These are phyloP conservation scores for Alviniconcha strummeri DNA, from an alignment of 2,888 invertebrate genomes.

Conservation along the genomic window DNA sequence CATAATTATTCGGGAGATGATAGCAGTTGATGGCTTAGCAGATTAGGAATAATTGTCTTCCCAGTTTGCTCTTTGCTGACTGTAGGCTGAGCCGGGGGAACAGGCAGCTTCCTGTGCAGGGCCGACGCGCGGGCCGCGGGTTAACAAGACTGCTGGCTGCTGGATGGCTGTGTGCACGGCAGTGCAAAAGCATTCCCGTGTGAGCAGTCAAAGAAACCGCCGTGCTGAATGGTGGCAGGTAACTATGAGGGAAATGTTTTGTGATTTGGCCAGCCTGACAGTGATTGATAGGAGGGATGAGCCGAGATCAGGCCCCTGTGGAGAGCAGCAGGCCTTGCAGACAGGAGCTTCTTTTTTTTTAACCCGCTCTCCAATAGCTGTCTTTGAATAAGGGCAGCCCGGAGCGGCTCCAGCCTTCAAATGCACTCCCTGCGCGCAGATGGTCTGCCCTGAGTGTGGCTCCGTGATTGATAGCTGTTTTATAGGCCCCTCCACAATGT, in stretches of 20 bases:
- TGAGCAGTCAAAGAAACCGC: too few relatives aligned
- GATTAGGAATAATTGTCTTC: constrained; percentile 13
- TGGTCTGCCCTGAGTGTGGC: constrained; percentile 3
- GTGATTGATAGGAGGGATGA: constrained; percentile 8
- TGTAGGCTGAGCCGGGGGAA: too few relatives aligned
- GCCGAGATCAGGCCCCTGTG: constrained; percentile 1
- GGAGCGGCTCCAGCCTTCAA: not conserved
- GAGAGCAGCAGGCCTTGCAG: not conserved
- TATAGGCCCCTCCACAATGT: constrained; percentile 8
- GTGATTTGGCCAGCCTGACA: not conserved
- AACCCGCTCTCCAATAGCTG: not conserved
- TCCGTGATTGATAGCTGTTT: constrained; percentile 15
- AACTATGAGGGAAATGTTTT: constrained; percentile 3
- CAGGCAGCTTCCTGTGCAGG: too few relatives aligned
- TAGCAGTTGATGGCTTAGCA: not conserved
- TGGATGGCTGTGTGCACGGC: too few relatives aligned
- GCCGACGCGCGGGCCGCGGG: too few relatives aligned
- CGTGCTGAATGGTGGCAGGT: not conserved
- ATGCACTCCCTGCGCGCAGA: constrained; percentile 6
- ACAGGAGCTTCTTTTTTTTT: not conserved
- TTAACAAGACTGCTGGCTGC: too few relatives aligned
- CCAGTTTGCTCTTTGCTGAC: not conserved
- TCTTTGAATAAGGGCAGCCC: not conserved
- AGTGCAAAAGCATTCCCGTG: too few relatives aligned
- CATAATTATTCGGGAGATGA: not conserved